Percentiles rank a stretch among this genome's conserved stretches.
These are phyloP conservation scores for Neogobius melanostomus DNA, from an alignment of 2,113 vertebrate species.

Conservation along the genomic window DNA sequence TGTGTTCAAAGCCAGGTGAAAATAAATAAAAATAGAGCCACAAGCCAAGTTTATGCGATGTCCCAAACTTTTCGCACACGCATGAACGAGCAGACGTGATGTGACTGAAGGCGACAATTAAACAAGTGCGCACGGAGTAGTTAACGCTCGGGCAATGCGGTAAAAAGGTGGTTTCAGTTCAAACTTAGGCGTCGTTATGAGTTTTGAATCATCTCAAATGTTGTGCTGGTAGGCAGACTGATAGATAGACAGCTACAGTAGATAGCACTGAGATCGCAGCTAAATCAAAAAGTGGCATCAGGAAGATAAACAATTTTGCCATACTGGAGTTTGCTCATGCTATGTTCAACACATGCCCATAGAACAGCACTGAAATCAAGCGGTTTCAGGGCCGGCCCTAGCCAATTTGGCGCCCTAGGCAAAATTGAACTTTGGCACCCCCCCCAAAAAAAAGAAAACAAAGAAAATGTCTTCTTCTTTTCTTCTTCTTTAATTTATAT, in stretches of 20 bases:
- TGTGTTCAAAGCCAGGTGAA: conserved; percentile 32
- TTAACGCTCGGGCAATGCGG: background rate
- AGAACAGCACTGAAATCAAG: background rate
- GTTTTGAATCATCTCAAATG: background rate
- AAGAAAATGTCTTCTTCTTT: too few species aligned
- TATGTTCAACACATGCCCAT: background rate
- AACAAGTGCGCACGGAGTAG: background rate
- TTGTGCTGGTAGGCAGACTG: background rate
- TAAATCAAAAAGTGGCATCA: too few species aligned
- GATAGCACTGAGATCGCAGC: too few species aligned
- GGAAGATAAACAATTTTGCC: too few species aligned
- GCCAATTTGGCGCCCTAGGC: too few species aligned
- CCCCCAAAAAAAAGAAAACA: too few species aligned
- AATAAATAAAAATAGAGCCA: conserved; percentile 21
- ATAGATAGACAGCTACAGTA: too few species aligned
- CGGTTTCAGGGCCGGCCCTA: too few species aligned
- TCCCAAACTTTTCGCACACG: background rate
- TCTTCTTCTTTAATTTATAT: too few species aligned
- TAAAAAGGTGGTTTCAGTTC: background rate
- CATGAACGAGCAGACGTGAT: background rate
- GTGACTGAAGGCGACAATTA: background rate
- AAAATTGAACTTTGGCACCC: too few species aligned
- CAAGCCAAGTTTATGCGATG: conserved; percentile 6
- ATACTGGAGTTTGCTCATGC: background rate
- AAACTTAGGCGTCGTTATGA: background rate